Evolutionary conservation across 2,797 vertebrate genomes (phyloP).

Genomic region (Garrulus glandarius): DNA sequence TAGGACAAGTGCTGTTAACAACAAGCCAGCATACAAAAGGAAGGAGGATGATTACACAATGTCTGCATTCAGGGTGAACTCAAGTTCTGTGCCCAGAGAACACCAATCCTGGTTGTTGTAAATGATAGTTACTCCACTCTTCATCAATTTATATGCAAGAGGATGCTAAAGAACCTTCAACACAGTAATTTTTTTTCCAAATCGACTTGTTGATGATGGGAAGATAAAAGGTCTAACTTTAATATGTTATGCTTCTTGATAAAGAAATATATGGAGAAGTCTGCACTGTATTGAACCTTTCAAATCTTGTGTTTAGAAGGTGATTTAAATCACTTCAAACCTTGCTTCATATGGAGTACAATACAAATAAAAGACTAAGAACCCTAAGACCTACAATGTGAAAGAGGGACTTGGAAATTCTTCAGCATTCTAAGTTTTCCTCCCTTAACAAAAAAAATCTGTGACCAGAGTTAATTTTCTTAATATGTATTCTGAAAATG

Average conservation of each 20-base stretch:
- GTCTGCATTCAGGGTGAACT: not conserved
- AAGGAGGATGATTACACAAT: not conserved
- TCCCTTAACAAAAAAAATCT: constrained; percentile 10
- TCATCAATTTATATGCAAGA: not conserved
- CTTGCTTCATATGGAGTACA: not conserved
- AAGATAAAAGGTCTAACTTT: not conserved
- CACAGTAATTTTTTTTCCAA: not conserved
- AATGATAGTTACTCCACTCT: not conserved
- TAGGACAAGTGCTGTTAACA: not conserved
- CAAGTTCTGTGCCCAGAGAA: not conserved
- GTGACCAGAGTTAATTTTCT: constrained; percentile 26
- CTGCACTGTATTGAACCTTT: not conserved
- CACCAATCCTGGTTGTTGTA: not conserved
- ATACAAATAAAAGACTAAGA: not conserved
- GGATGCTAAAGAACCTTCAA: not conserved
- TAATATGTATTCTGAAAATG: not conserved
- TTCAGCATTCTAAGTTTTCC: constrained; percentile 9
- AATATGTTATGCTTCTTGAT: not conserved
- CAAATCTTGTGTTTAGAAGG: not conserved
- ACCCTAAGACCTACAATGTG: not conserved
- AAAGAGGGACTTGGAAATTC: not conserved
- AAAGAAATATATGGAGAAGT: not conserved
- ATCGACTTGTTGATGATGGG: not conserved
- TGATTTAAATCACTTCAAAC: not conserved
- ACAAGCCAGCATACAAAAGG: not conserved